phyloP scores from a whole-genome alignment of 1,140 invertebrate species.

The Nymphalis io region DNA sequence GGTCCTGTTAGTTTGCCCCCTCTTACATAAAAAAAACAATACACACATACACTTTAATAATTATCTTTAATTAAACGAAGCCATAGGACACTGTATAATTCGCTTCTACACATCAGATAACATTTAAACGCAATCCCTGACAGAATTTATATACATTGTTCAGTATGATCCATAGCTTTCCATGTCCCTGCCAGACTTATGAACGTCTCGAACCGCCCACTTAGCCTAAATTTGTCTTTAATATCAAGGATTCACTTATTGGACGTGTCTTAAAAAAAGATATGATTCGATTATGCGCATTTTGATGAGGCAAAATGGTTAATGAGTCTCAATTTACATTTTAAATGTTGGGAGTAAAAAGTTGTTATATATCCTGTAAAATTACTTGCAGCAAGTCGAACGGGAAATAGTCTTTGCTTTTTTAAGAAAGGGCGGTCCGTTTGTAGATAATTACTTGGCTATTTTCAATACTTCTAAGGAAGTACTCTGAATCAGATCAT shows the following conservation, averaged over 20 bases:
- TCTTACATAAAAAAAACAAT: background rate
- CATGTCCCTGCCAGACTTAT: conserved; percentile 14
- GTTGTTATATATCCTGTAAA: conserved; percentile 29
- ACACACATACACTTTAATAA: background rate
- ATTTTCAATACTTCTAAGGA: background rate
- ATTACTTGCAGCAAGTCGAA: conserved; percentile 17
- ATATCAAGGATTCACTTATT: conserved; percentile 33
- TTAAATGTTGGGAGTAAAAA: conserved; percentile 47
- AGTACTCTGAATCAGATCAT: background rate
- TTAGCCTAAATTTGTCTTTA: conserved; percentile 27
- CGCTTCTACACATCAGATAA: conserved; percentile 19
- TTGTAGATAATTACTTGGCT: background rate
- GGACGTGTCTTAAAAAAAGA: conserved; percentile 18
- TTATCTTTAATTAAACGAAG: background rate
- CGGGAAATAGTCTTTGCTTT: conserved; percentile 25
- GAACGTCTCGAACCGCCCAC: conserved; percentile 1
- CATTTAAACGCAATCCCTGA: conserved; percentile 24
- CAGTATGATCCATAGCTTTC: conserved; percentile 20
- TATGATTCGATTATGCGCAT: conserved; percentile 49
- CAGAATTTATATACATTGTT: conserved; percentile 28
- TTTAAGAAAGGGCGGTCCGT: conserved; percentile 13
- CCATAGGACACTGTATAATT: background rate
- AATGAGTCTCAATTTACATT: conserved; percentile 58
- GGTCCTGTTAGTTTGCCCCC: no score
- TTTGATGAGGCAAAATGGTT: conserved; percentile 52